Percentiles rank a stretch among this genome's conserved stretches.
Conservation (phyloP, 2,797 vertebrate species). For the Yasuhikotakia modesta region DNA sequence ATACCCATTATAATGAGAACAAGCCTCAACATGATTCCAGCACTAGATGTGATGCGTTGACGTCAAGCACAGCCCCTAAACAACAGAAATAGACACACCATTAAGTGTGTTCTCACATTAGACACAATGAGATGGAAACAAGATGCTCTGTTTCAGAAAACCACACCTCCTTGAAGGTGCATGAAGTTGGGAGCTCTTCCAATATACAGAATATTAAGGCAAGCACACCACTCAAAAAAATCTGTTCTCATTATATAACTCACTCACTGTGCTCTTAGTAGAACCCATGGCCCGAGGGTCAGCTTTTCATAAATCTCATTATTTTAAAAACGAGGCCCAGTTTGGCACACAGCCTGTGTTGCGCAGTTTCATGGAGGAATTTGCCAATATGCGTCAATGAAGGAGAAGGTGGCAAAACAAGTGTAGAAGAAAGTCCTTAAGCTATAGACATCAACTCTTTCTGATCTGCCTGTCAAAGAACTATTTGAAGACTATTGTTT, state of each 20-base stretch:
- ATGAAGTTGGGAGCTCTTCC: constrained; percentile 28
- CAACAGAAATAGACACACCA: constrained; percentile 38
- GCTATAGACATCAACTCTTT: not conserved
- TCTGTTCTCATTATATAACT: constrained; percentile 40
- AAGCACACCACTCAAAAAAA: not conserved
- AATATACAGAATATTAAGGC: constrained; percentile 31
- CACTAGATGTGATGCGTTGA: constrained; percentile 44
- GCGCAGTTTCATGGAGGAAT: not conserved
- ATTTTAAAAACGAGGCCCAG: constrained; percentile 16
- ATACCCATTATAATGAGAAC: constrained; percentile 45
- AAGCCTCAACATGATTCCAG: constrained; percentile 38
- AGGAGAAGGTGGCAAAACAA: not conserved
- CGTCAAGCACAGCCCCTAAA: constrained; percentile 48
- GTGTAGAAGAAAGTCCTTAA: not conserved
- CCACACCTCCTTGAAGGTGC: constrained; percentile 40
- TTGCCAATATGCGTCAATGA: not conserved
- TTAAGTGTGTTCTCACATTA: constrained; percentile 54
- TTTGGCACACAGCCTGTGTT: constrained; percentile 9
- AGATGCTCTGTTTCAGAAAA: constrained; percentile 47
- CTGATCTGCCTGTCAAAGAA: not conserved
- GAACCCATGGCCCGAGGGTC: constrained; percentile 31
- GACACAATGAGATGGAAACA: constrained; percentile 49
- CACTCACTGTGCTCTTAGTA: constrained; percentile 33
- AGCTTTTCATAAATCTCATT: constrained; percentile 42
- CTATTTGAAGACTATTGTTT: not conserved